Percentiles rank a stretch among this genome's conserved stretches.
Conservation (phyloP, 2,888 invertebrate genomes). For the Sarcophaga variegata region DNA sequence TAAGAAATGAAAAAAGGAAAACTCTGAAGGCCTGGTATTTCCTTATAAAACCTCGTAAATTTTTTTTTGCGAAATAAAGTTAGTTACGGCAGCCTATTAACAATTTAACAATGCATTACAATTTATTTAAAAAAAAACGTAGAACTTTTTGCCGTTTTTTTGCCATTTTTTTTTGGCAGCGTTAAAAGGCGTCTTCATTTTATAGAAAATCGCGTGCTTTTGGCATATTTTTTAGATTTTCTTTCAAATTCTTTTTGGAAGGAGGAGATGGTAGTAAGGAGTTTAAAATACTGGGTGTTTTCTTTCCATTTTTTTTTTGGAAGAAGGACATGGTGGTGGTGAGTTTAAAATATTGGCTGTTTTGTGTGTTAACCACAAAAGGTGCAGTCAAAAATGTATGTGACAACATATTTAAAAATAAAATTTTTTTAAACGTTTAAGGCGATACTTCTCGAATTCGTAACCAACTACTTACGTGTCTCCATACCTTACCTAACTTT, state of each 20-base stretch:
- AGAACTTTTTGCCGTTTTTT: background rate
- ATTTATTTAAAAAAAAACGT: background rate
- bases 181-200: constrained; percentile 22
- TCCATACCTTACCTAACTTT: too few relatives aligned
- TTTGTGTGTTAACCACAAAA: constrained; percentile 41
- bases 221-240: constrained; percentile 42
- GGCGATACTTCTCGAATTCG: too few relatives aligned
- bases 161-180: background rate
- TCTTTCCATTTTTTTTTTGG: background rate
- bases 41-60: constrained; percentile 53
- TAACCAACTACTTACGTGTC: too few relatives aligned
- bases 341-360: constrained; percentile 31
- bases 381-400: constrained; percentile 33
- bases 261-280: background rate
- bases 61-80: background rate
- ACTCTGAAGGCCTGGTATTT: background rate
- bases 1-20: background rate
- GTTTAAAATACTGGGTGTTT: constrained; percentile 39
- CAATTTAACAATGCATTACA: background rate
- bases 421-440: too few relatives aligned
- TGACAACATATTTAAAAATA: background rate
- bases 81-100: background rate
- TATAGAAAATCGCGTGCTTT: constrained; percentile 62
- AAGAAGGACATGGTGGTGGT: background rate
- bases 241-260: background rate